Percentiles rank a stretch among this genome's conserved stretches.
Conservation (phyloP, 2,888 invertebrate genomes). For the Romanomermis culicivorax region DNA sequence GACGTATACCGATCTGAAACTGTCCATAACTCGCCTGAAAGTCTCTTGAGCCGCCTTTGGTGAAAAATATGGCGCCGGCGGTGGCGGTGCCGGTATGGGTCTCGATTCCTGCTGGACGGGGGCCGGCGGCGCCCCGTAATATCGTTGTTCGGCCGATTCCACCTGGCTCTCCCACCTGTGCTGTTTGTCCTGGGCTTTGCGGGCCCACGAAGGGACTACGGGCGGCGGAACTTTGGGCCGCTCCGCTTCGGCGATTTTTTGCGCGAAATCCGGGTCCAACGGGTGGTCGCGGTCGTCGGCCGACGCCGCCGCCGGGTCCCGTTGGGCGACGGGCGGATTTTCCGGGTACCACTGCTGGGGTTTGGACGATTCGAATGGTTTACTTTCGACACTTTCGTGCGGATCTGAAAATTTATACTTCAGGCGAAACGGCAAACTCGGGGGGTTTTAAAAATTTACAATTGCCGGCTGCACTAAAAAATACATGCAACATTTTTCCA, state of each 20-base stretch:
- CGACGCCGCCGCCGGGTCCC: slow-evolving; percentile 1
- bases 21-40: too few species aligned
- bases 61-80: too few species aligned
- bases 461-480: too few species aligned
- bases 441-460: too few species aligned
- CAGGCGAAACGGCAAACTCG: too few species aligned
- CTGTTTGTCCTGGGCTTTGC: slow-evolving; percentile 8
- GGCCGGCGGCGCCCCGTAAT: too few species aligned
- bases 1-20: too few species aligned
- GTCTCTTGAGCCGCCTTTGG: too few species aligned
- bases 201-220: slow-evolving; percentile 8
- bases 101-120: neutral
- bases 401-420: too few species aligned
- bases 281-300: slow-evolving; percentile 3
- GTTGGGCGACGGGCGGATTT: slow-evolving; percentile 1
- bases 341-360: neutral
- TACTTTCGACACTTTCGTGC: neutral
- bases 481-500: too few species aligned
- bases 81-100: neutral
- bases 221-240: slow-evolving; percentile 9
- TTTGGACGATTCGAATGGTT: neutral
- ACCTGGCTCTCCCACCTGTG: neutral
- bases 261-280: slow-evolving; percentile 3
- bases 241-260: slow-evolving; percentile 9
- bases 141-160: neutral